Evolutionary conservation across 2,797 vertebrate species (phyloP).

Genomic region (Urophycis tenuis): DNA sequence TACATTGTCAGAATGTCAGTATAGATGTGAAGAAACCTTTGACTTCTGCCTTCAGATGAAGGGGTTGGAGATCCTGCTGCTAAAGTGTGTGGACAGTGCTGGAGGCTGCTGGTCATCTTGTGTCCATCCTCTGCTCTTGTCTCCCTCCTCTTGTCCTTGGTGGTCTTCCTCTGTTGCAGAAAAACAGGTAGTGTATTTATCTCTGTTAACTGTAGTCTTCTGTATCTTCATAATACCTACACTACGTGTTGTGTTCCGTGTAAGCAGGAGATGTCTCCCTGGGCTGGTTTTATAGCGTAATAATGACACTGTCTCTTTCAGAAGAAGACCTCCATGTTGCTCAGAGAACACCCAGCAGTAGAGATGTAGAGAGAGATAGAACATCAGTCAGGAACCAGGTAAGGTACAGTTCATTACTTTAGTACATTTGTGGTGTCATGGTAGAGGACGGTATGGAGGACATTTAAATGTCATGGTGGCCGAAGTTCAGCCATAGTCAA

Average conservation of each 20-base stretch:
- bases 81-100: slow-evolving; percentile 8
- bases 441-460: neutral
- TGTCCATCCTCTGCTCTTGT: slow-evolving; percentile 1
- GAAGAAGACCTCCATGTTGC: neutral
- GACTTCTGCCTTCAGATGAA: neutral
- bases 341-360: neutral
- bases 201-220: neutral
- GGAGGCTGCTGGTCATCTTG: slow-evolving; percentile 13
- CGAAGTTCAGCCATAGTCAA: neutral
- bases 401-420: neutral
- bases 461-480: no score
- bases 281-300: neutral
- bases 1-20: neutral
- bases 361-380: no score
- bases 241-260: neutral
- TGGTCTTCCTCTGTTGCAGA: neutral
- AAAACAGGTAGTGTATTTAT: neutral
- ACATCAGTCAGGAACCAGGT: neutral
- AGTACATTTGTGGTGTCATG: neutral
- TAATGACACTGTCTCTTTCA: neutral
- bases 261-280: neutral
- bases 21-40: no score
- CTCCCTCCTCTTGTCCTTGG: neutral
- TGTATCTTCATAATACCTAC: neutral
- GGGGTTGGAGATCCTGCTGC: neutral